Base-by-base conservation (phyloP, 2,888 invertebrate genomes). In the Nemoura dubitans region DNA sequence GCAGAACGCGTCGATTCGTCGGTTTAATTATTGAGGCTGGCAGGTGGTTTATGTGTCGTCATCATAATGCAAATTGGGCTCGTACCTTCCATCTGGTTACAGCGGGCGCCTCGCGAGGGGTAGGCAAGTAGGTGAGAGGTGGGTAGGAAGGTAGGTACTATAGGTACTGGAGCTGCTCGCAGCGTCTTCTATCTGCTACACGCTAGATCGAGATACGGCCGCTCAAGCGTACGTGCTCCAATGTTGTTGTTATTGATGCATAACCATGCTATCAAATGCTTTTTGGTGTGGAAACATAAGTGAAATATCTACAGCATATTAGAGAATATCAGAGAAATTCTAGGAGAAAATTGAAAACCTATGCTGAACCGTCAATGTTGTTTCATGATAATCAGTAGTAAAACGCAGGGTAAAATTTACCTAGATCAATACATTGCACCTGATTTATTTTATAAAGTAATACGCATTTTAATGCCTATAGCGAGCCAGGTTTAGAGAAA, bases 21-120 rank as follows among this genome's bases (percentile, higher is more conserved):
- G 59, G 84, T 43, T 84, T 84, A 84, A 84, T 84, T 84, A 84
- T 84, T 84, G 84, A 84, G 84, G 76, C 59, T 84, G 76, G 84
- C 84, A 84, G 84, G 84, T 84, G 59, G 84, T 43, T 84, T 84
- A 27, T 84, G 43, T 59, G 59, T 78, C 87, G 85, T 87, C 85
- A 87, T 87, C 85, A 82, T 80, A 80, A 87, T 87, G 87, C 87
- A 87, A 87, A 87, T 87, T 85, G 87, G 82, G 87, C 82, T 42
- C 76, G 85, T 87, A 87, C 85, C 85, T 87, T 87, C 85, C 85
- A 85, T 87, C 85, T 84, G 84, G 84, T 76, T 84, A 28, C 76
- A 84, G 43, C 36, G 36, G 29, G 29, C 76, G 14, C 14, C 36
- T 10, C 10, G 36, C 5, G 36, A 6, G 36, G 25, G 16, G 76